Evolutionary conservation across 2,113 vertebrate genomes (phyloP), one percentile per base, ranked within the genome.

Genomic region (Rhadina sibilatrix): DNA sequence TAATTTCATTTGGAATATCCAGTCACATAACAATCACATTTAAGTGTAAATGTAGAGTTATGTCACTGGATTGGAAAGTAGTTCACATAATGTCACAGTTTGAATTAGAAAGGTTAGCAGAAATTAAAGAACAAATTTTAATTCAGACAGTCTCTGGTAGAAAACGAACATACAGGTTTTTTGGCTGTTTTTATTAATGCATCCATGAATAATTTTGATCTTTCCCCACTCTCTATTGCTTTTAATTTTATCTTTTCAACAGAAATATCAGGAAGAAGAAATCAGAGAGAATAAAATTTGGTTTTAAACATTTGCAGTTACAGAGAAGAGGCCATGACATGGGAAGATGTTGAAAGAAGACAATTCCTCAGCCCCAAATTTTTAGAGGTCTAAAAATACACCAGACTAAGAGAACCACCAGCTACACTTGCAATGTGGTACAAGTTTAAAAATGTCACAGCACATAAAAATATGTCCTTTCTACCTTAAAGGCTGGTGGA

Each of bases 381-480:
- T 96, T 93, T 75, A 90, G 63, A 94, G 21, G 18, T 95, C 90
- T 94, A 91, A 97, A 97, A 97, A 94, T 93, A 95, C 15, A 83
- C 44, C 78, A 97, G 88, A 87, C 76, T 96, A 78, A 90, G 96
- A 97, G 83, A 96, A 94, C 59, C 92, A 60, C 89, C 91, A 96
- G 89, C 76, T 96, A 95, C 70, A 90, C 94, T 94, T 97, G 72
- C 72, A 91, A 88, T 83, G 65, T 91, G 95, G 94, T 95, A 86
- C 77, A 94, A 95, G 82, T 95, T 98, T 71, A 85, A 97, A 97
- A 97, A 97, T 96, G 93, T 97, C 92, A 94, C 76, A 93, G 75
- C 8, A 47, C 57, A 90, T 95, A 96, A 97, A 97, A 97, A 95
- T 93, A 80, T 2, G 0, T 79, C 31, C 93, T 95, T 95, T 93